Evolutionary conservation across 2,113 vertebrate genomes (phyloP).

Genomic region (Anser brachyrhynchus): DNA sequence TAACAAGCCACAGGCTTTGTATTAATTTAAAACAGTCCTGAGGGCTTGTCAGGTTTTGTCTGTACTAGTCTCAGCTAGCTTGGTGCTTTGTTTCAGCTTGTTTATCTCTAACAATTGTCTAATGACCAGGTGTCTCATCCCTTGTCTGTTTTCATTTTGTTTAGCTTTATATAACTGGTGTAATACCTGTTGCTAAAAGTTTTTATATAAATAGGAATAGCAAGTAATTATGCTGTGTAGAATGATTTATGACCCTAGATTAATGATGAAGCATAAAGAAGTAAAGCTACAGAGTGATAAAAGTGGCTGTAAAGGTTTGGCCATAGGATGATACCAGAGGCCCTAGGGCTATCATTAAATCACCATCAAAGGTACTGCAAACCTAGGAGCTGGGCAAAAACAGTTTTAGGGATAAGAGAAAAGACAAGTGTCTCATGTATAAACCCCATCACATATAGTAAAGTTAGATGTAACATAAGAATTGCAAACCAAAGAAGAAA

Average conservation of each 20-base stretch:
- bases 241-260: not conserved
- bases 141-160: not conserved
- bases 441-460: not conserved
- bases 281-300: not conserved
- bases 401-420: not conserved
- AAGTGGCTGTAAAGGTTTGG: not conserved
- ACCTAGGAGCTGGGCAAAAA: not conserved
- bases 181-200: not conserved
- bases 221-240: not conserved
- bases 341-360: not conserved
- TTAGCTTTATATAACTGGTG: not conserved
- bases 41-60: not conserved
- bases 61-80: not conserved
- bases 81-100: not conserved
- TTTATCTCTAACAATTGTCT: not conserved
- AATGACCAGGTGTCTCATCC: not conserved
- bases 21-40: not conserved
- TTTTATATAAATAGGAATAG: not conserved
- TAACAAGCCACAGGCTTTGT: not conserved
- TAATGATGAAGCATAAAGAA: not conserved
- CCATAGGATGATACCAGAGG: not conserved
- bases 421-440: not conserved
- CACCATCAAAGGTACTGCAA: not conserved
- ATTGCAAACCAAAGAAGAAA: not conserved
- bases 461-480: not conserved